phyloP scores from a whole-genome alignment of 2,888 invertebrate genomes.

The Hypsopygia costalis region DNA sequence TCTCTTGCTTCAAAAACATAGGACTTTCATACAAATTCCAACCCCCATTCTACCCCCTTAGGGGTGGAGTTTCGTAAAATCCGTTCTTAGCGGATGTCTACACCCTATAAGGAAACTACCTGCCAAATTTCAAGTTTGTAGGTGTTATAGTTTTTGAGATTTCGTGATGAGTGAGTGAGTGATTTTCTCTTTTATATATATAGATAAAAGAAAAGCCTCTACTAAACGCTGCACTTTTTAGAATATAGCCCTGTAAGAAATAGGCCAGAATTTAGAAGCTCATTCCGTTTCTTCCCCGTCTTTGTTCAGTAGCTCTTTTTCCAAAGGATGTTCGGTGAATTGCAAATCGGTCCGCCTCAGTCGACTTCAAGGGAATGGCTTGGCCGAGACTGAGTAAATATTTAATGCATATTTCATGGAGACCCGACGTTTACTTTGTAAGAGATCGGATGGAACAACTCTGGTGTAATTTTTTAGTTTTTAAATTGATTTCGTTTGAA shows the following conservation, averaged over 20 bases:
- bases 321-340: constrained; percentile 71
- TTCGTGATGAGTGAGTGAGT: no score
- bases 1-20: no score
- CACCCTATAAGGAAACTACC: no score
- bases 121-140: no score
- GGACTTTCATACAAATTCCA: no score
- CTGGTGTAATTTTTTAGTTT: constrained; percentile 36
- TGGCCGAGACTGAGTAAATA: constrained; percentile 69
- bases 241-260: constrained; percentile 17
- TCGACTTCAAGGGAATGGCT: constrained; percentile 67
- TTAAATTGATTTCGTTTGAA: constrained; percentile 19
- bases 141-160: no score
- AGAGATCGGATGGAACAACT: constrained; percentile 60
- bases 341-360: constrained; percentile 73
- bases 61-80: no score
- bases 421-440: constrained; percentile 65
- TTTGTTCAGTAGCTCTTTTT: constrained; percentile 64
- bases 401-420: constrained; percentile 78
- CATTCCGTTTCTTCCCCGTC: constrained; percentile 47
- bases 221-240: no score
- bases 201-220: no score
- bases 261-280: constrained; percentile 58
- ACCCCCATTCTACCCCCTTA: no score
- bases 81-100: no score
- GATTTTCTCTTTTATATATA: no score